These are phyloP conservation scores for Lithophane semibrunnea DNA, from an alignment of 2,888 invertebrate species.

Conservation along the genomic window DNA sequence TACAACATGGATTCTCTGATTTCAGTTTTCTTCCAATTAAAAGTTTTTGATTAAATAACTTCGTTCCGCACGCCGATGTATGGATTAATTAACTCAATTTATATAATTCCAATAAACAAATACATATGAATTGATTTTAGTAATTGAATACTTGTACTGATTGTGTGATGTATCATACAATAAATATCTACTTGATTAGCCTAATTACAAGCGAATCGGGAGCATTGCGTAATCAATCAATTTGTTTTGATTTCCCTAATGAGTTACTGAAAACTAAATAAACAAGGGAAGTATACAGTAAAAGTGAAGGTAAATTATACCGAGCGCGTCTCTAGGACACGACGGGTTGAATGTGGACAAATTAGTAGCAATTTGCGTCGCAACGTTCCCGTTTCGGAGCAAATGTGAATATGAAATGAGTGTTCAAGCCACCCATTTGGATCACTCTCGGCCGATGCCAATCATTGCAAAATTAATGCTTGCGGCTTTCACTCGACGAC, in stretches of 20 bases:
- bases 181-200: constrained; percentile 54
- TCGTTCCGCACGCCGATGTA: constrained; percentile 22
- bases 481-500: constrained; percentile 80
- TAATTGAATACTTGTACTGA: constrained; percentile 39
- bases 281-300: constrained; percentile 45
- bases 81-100: constrained; percentile 43
- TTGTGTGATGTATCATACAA: constrained; percentile 38
- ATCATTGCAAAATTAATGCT: constrained; percentile 86
- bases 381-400: constrained; percentile 78
- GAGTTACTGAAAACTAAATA: constrained; percentile 57
- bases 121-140: constrained; percentile 37
- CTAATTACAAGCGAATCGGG: constrained; percentile 54
- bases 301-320: constrained; percentile 54
- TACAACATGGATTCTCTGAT: constrained; percentile 33
- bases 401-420: constrained; percentile 89
- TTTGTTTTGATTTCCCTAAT: constrained; percentile 61
- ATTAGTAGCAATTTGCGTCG: constrained; percentile 85
- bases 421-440: constrained; percentile 87
- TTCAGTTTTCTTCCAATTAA: constrained; percentile 61
- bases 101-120: constrained; percentile 35
- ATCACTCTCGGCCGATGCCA: constrained; percentile 85
- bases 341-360: constrained; percentile 82
- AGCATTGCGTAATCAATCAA: constrained; percentile 55
- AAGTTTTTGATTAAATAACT: constrained; percentile 61
- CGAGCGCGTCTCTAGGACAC: constrained; percentile 63